Base-by-base conservation (phyloP, 2,888 invertebrate species). In the Rhabditoides inermis region DNA sequence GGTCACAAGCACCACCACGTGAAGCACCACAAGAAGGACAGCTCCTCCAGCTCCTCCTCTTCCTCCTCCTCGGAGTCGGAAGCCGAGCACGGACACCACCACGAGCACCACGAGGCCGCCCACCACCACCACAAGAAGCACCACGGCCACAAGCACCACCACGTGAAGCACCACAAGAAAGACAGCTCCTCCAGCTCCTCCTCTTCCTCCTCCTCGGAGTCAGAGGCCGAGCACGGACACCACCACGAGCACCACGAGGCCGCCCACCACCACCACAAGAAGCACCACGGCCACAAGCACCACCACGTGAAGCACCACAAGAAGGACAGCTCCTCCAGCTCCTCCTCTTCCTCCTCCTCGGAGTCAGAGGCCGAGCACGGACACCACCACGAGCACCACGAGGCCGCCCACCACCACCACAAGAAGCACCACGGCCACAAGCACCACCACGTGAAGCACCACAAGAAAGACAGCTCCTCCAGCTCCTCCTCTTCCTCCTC, bases 261-360 rank as follows among this genome's bases (percentile, higher is more conserved):
- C n/a, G 18, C 20, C 10, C n/a, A 39, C n/a, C 40, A 39, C 40
- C n/a, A 39, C 18, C 40, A 39, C 22, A 15, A 39, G 18, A 39
- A 39, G 40, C n/a, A n/a, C n/a, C n/a, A n/a, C n/a, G n/a, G n/a
- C n/a, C n/a, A n/a, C n/a, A n/a, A n/a, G n/a, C n/a, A n/a, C n/a
- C n/a, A n/a, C n/a, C n/a, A n/a, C n/a, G n/a, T n/a, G n/a, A 39
- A 39, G 22, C 40, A 39, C 20, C 40, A 39, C 40, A 39, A 39
- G 22, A 39, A 39, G 22, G 15, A 39, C 10, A 20, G 7, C 7
- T 7, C 10, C 10, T 32, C 32, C 10, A 12, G 10, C 10, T 32
- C 32, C 32, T 32, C 32, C 15, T 32, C 32, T 32, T 10, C 10
- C n/a, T 12, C 40, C 22, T 18, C 40, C 10, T 39, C n/a, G 40